A percentile compares a stretch with the other conserved stretches of the same genome.
Evolutionary conservation across 1,140 invertebrate genomes (phyloP).

Genomic region (Alviniconcha marisindica): DNA sequence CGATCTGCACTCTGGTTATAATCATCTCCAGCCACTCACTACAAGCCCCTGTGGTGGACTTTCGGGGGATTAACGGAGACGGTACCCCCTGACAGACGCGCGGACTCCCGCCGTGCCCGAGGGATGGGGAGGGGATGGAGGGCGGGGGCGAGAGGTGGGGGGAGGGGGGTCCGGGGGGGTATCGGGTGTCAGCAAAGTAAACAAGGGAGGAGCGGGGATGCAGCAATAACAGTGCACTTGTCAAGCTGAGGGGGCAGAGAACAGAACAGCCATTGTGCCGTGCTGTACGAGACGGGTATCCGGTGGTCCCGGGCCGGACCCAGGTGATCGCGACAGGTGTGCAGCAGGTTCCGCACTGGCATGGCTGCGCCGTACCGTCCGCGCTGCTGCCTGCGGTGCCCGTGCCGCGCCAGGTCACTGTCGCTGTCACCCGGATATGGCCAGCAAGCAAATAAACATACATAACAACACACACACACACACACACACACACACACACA

Average conservation of each 20-base stretch:
- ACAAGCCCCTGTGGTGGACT: not conserved
- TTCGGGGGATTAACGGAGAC: not conserved
- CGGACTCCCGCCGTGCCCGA: not conserved
- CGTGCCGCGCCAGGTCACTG: too few relatives aligned
- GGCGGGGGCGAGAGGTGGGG: not conserved
- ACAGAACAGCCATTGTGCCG: not conserved
- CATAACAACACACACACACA: too few relatives aligned
- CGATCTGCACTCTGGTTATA: too few relatives aligned
- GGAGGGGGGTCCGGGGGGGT: not conserved
- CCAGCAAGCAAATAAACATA: too few relatives aligned
- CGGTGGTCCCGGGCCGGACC: not conserved
- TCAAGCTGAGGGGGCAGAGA: not conserved
- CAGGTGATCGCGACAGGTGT: not conserved
- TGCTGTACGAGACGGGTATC: not conserved
- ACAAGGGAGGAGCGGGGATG: not conserved
- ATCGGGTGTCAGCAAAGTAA: not conserved
- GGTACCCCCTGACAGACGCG: not conserved
- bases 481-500: too few relatives aligned
- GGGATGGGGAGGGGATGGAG: not conserved
- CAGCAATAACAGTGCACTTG: slow-evolving; percentile 5
- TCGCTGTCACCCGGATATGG: too few relatives aligned
- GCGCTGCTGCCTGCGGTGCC: not conserved
- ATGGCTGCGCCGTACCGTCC: too few relatives aligned
- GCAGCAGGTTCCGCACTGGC: not conserved
- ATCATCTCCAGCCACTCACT: too few relatives aligned